Evolutionary conservation across 2,113 vertebrate species (phyloP).

Genomic region (Romanogobio albipinnatus): DNA sequence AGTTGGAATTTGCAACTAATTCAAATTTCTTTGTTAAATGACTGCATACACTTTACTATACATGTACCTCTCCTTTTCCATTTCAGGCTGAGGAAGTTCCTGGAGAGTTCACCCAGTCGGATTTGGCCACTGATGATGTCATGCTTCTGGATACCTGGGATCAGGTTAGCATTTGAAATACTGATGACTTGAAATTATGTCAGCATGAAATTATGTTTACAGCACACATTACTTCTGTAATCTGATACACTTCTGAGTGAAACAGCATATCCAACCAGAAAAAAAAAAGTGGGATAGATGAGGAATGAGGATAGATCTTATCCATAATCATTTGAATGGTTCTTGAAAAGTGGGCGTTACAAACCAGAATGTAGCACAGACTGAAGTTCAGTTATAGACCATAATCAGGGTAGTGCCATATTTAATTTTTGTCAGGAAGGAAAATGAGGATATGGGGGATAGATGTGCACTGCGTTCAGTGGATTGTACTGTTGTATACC

Average conservation of each 20-base stretch:
- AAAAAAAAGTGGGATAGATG: too few relatives aligned
- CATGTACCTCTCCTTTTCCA: neutral
- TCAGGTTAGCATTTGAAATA: slow-evolving; percentile 63
- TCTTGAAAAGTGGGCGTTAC: neutral
- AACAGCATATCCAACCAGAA: neutral
- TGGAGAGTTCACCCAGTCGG: slow-evolving; percentile 71
- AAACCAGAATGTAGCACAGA: neutral
- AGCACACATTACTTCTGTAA: neutral
- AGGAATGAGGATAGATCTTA: neutral
- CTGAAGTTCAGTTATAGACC: neutral
- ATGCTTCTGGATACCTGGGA: slow-evolving; percentile 76
- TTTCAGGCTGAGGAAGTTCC: slow-evolving; percentile 75
- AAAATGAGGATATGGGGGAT: neutral
- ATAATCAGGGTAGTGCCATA: neutral
- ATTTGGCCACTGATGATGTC: slow-evolving; percentile 76
- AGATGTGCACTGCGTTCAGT: neutral
- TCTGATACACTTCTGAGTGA: neutral
- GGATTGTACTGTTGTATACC: neutral
- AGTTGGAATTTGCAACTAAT: neutral
- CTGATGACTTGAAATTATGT: neutral
- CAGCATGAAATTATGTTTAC: neutral
- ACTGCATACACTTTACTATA: neutral
- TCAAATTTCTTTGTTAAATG: neutral
- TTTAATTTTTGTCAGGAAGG: neutral
- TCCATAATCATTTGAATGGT: neutral